These are phyloP conservation scores for Kryptolebias marmoratus DNA, from an alignment of 2,113 vertebrate genomes.

Conservation along the genomic window DNA sequence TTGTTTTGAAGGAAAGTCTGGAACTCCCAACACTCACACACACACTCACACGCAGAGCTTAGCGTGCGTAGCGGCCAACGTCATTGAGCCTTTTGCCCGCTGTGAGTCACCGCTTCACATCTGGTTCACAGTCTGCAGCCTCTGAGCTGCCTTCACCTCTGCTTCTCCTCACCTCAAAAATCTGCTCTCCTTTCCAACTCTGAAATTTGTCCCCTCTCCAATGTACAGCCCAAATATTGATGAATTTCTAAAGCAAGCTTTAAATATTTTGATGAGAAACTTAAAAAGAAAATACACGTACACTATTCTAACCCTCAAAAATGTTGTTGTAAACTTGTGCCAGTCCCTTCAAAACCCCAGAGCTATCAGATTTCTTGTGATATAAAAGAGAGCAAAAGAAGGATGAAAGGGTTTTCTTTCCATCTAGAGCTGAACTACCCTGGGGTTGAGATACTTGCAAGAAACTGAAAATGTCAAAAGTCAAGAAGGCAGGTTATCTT, in stretches of 20 bases:
- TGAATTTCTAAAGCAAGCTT: not conserved
- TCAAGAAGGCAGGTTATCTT: not conserved
- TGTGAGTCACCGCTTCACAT: slow-evolving; percentile 72
- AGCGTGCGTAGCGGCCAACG: slow-evolving; percentile 60
- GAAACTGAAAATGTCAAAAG: not conserved
- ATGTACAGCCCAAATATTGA: not conserved
- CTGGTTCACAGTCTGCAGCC: slow-evolving; percentile 68
- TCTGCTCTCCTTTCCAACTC: slow-evolving; percentile 1
- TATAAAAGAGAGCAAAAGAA: not conserved
- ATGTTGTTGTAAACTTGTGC: not conserved
- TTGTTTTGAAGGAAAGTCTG: slow-evolving; percentile 71
- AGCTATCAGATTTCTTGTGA: not conserved
- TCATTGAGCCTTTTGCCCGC: slow-evolving; percentile 64
- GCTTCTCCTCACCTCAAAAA: slow-evolving; percentile 27
- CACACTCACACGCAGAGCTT: slow-evolving; percentile 43
- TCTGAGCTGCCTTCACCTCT: slow-evolving; percentile 41
- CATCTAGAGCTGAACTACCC: too few relatives aligned
- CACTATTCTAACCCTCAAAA: not conserved
- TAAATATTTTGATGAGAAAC: not conserved
- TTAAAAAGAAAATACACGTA: not conserved
- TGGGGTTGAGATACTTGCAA: not conserved
- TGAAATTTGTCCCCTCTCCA: slow-evolving; percentile 1
- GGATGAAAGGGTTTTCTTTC: not conserved
- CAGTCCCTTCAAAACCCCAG: not conserved
- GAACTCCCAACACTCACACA: slow-evolving; percentile 55